Evolutionary conservation across 2,113 vertebrate species (phyloP), one percentile per base, ranked within the genome.

Genomic region (Oreocharis arfaki): DNA sequence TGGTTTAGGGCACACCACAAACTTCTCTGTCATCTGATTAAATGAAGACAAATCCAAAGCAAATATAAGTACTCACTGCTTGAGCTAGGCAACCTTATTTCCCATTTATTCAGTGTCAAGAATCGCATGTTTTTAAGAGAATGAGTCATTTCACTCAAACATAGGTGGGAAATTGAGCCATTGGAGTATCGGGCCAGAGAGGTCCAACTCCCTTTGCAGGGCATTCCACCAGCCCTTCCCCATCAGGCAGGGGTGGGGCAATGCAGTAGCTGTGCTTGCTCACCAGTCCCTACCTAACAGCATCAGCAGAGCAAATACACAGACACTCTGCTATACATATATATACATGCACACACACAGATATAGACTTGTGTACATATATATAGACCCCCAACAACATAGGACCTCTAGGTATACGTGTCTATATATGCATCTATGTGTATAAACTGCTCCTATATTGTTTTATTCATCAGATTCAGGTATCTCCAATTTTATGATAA

Each of bases 131-230:
- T 88, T 74, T 70, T 39, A 90, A 90, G 71, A 33, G 13, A 88
- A 27, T 16, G 46, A 73, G 21, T 50, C 3, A 69, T 47, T 24
- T 65, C 67, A 47, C 39, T 35, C 42, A 20, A 49, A 55, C 44
- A 30, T 4, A 41, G n/a, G 39, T 64, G 13, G 10, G n/a, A 73
- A 95, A 53, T 50, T 65, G n/a, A 73, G 49, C 75, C 12, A 4
- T 11, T 3, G 0, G 26, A 74, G 39, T 7, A 47, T 35, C 65
- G 67, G 0, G 3, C 18, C 47, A 21, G 27, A 85, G 82, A 3
- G 4, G 42, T 35, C 16, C 33, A 27, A 23, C 21, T 47, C 64
- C n/a, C 5, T 46, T 6, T 41, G 56, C 0, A 0, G 6, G 50
- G 23, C 65, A 16, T 10, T 26, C 23, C 1, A 9, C 49, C 81